These are phyloP conservation scores for Bradypus variegatus DNA, from an alignment of 2,797 vertebrate genomes.

Conservation along the genomic window DNA sequence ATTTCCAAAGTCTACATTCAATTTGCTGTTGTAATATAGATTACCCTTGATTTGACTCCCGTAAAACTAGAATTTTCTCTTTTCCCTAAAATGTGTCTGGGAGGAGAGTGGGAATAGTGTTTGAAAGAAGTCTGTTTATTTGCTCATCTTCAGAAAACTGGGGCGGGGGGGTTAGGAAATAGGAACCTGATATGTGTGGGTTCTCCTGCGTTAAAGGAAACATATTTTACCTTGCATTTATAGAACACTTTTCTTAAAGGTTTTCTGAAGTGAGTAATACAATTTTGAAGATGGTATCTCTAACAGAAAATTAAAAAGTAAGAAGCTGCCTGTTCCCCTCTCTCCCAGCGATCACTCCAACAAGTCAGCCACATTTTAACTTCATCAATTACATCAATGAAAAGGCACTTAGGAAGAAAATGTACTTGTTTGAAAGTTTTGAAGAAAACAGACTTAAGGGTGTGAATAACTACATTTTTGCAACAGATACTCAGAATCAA, in stretches of 20 bases:
- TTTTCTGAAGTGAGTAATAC: conserved; percentile 58
- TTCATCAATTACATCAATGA: neutral
- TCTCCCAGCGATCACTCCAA: neutral
- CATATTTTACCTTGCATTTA: conserved; percentile 62
- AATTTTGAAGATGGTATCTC: conserved; percentile 49
- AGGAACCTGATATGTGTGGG: conserved; percentile 28
- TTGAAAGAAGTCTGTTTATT: conserved; percentile 48
- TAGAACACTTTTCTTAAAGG: conserved; percentile 54
- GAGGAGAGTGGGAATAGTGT: conserved; percentile 6
- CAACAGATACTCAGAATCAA: neutral
- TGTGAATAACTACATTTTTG: conserved; percentile 5
- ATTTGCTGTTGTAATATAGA: conserved; percentile 61
- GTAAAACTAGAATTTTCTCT: conserved; percentile 61
- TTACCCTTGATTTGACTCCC: conserved; percentile 68
- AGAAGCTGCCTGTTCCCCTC: neutral
- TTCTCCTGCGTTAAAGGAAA: conserved; percentile 41
- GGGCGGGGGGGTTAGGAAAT: conserved; percentile 30
- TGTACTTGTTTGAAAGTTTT: conserved; percentile 11
- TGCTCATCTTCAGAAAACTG: conserved; percentile 54
- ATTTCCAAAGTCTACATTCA: conserved; percentile 63
- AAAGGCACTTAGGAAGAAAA: neutral
- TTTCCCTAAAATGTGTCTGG: conserved; percentile 36
- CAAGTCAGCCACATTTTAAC: conserved; percentile 14
- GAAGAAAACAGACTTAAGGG: neutral
- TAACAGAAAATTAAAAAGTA: conserved; percentile 47